Conservation (phyloP, 2,888 invertebrate species). For the Orchestes rusci region DNA sequence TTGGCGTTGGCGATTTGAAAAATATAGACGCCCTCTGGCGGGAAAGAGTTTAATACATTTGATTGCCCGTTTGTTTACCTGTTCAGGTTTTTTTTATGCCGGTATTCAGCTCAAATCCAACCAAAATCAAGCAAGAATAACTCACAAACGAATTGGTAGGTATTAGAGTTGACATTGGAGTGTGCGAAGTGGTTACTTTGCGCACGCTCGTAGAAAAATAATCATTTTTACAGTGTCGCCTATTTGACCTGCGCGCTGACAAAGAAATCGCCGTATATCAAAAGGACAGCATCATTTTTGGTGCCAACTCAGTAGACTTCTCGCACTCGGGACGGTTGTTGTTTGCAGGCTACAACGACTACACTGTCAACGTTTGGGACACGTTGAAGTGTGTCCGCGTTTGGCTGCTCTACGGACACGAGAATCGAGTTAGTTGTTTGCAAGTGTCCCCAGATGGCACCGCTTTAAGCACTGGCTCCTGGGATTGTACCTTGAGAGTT, state of each 20-base stretch:
- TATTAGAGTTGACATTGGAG: too few species aligned
- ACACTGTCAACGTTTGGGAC: constrained; percentile 98
- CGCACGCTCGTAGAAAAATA: neutral
- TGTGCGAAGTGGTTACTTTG: too few species aligned
- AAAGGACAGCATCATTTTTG: constrained; percentile 96
- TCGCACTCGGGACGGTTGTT: constrained; percentile 89
- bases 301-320: constrained; percentile 96
- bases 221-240: constrained; percentile 63
- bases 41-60: too few species aligned
- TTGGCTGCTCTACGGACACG: constrained; percentile 89
- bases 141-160: too few species aligned
- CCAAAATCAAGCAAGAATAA: too few species aligned
- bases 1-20: too few species aligned
- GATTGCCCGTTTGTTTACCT: too few species aligned
- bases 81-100: too few species aligned
- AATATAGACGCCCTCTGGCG: too few species aligned
- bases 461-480: constrained; percentile 93
- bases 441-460: constrained; percentile 97
- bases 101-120: too few species aligned
- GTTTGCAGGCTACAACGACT: constrained; percentile 98
- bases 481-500: constrained; percentile 82
- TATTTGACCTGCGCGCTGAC: constrained; percentile 96
- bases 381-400: constrained; percentile 88
- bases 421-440: constrained; percentile 88
- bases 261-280: constrained; percentile 93